Conservation (phyloP, 2,113 vertebrate species). For the Neodon shergylaensis region DNA sequence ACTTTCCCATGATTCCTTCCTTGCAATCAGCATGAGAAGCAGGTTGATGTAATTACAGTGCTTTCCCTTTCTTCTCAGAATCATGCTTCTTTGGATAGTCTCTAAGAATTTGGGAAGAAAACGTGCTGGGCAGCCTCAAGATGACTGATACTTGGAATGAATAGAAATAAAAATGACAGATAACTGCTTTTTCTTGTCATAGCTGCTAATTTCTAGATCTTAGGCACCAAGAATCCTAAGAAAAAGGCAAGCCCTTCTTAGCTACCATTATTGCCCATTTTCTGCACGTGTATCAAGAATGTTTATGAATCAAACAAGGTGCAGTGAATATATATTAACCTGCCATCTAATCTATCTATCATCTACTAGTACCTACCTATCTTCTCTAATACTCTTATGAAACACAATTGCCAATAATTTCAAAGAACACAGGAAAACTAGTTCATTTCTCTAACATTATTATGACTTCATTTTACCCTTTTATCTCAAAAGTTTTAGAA, state of each 20-base stretch:
- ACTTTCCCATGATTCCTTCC: background rate
- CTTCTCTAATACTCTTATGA: background rate
- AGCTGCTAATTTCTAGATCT: background rate
- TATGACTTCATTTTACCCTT: background rate
- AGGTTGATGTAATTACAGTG: background rate
- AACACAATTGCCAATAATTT: background rate
- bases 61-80: constrained; percentile 43
- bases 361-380: background rate
- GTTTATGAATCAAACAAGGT: background rate
- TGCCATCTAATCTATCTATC: background rate
- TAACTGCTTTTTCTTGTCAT: constrained; percentile 4
- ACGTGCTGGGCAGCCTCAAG: background rate
- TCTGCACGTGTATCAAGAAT: background rate
- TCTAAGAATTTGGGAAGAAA: background rate
- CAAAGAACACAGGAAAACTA: background rate
- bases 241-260: background rate
- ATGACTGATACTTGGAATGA: background rate
- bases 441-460: background rate
- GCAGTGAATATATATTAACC: too few species aligned
- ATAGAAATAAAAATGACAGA: constrained; percentile 43
- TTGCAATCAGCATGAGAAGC: background rate
- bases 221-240: background rate
- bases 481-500: constrained; percentile 16
- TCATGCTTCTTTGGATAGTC: background rate
- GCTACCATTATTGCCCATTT: background rate